Conservation (phyloP, 2,113 vertebrate genomes). For the Choloepus hoffmanni region DNA sequence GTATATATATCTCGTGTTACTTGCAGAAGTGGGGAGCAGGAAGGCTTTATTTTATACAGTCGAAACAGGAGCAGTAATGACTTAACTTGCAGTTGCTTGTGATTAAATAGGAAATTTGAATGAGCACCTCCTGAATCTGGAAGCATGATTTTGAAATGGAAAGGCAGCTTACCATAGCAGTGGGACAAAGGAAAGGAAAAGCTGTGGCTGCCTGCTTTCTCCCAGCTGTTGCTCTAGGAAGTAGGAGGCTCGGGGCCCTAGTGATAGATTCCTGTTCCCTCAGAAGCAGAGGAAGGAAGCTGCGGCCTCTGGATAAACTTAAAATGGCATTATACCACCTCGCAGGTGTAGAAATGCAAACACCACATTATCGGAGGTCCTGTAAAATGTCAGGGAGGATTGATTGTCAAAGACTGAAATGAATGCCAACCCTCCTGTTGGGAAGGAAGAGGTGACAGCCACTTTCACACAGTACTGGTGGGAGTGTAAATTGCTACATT, state of each 20-base stretch:
- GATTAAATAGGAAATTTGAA: neutral
- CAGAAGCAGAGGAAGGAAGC: slow-evolving; percentile 1
- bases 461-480: neutral
- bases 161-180: neutral
- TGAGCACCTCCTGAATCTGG: neutral
- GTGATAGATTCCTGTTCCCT: neutral
- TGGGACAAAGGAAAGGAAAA: neutral
- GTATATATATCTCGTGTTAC: no score
- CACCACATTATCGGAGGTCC: slow-evolving; percentile 22
- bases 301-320: neutral
- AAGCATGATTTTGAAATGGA: neutral
- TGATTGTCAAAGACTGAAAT: slow-evolving; percentile 17
- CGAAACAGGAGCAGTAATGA: neutral
- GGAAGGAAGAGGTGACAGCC: neutral
- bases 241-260: neutral
- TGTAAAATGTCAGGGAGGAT: slow-evolving; percentile 47
- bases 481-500: neutral
- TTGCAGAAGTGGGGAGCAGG: slow-evolving; percentile 20
- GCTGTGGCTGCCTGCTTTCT: neutral
- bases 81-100: slow-evolving; percentile 5
- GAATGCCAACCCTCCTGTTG: neutral
- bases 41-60: slow-evolving; percentile 33
- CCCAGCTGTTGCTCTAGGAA: neutral
- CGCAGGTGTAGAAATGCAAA: slow-evolving; percentile 34
- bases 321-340: neutral